Evolutionary conservation across 2,888 invertebrate genomes (phyloP), one percentile per base, ranked within the genome.

Genomic region (Diarsia mendica): DNA sequence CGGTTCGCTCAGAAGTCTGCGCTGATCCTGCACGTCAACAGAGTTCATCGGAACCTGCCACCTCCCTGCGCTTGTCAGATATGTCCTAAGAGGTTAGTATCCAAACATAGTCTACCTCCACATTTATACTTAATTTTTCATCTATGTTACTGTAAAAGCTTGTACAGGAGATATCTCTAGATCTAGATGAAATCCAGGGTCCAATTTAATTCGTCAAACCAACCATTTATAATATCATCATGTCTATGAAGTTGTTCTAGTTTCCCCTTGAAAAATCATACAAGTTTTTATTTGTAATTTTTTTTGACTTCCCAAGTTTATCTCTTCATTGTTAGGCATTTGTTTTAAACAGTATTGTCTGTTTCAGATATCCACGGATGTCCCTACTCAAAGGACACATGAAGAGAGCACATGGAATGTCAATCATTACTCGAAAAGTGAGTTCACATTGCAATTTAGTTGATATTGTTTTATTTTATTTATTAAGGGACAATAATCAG

Each of bases 361-460:
- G 64, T 79, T 86, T 5, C 91, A 96, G 96, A 60, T 95, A 92
- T 77, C 91, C 92, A 0, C 89, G 95, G 3, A 93, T 95, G 93
- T 92, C 93, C 0, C 66, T 94, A 13, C 91, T 96, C 3, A 94
- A 93, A 78, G 88, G 88, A 0, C 96, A 96, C 79, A 94, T 95
- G 95, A 91, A 90, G 79, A 91, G 88, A 39, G 90, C 77, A 3
- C 96, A 96, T 69, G 95, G 94, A 10, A 87, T 95, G 89, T 83
- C 90, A 0, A 87, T 96, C 64, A 94, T 96, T 84, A 94, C 95
- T 0, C 90, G 94, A 5, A 93, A 91, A 88, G 95, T 95, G 81
- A 85, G 87, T 85, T 55, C 9, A 2, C 39, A 39, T 39, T 39
- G 39, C 39, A 39, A 39, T 39, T 39, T 39, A 39, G 39, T 39